A percentile compares a stretch with the other conserved stretches of the same genome.
phyloP scores from a whole-genome alignment of 2,113 vertebrate genomes.

The Meriones unguiculatus region DNA sequence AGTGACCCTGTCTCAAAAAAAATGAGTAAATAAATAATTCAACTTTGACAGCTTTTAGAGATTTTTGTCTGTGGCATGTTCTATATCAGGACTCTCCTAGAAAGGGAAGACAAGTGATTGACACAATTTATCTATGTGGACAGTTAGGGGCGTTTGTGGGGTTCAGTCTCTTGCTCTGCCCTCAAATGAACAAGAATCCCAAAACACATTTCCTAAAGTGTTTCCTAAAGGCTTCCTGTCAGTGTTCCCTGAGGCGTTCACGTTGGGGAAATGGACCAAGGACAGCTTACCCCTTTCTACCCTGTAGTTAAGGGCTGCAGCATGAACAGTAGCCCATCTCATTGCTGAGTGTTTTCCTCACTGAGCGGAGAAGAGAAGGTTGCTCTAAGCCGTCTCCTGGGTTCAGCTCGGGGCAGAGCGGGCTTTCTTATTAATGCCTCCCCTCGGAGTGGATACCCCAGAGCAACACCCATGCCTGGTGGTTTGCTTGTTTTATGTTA shows the following conservation, averaged over 20 bases:
- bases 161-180: not conserved
- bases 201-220: not conserved
- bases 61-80: not conserved
- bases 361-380: constrained; percentile 33
- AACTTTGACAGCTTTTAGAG: constrained; percentile 27
- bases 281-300: not conserved
- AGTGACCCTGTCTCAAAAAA: not conserved
- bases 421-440: constrained; percentile 40
- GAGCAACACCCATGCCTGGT: not conserved
- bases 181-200: not conserved
- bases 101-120: not conserved
- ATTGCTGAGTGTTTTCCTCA: constrained; percentile 32
- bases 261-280: not conserved
- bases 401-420: constrained; percentile 37
- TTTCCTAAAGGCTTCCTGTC: not conserved
- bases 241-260: not conserved
- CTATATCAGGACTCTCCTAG: not conserved
- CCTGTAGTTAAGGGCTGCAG: not conserved
- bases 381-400: constrained; percentile 44
- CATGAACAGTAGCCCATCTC: not conserved
- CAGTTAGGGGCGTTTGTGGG: not conserved
- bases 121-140: not conserved
- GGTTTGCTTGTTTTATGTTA: constrained; percentile 15
- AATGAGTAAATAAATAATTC: not conserved
- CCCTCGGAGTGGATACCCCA: constrained; percentile 37